Base-by-base conservation (phyloP, 1,140 invertebrate genomes). In the Chymomyza costata region DNA sequence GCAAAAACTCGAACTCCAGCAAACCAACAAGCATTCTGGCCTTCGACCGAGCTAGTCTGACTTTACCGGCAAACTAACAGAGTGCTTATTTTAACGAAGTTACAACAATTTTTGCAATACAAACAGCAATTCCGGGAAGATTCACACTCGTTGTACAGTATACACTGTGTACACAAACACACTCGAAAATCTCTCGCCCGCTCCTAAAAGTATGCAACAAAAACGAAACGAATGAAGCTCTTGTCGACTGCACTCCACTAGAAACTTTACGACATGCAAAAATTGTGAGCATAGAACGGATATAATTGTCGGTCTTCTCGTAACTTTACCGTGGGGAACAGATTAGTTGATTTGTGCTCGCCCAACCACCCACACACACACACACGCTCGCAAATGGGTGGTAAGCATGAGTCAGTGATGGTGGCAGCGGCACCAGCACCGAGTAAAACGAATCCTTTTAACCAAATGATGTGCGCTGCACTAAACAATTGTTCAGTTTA, bases 221-320 rank as follows among this genome's bases (percentile, higher is more conserved):
- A 54, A 53, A n/a, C 48, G 49, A 31, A 16, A 19, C 21, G 21
- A 25, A 25, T 43, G 21, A 17, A 43, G 43, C 38, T 41, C 44
- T 54, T 43, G 66, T 45, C 16, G 57, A 56, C 53, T 68, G 55
- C 55, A 68, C 63, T 58, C 67, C 71, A 76, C 71, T 76, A 78
- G 50, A 78, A 78, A 78, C 73, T 78, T 78, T 78, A 80, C 73
- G 73, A 78, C 73, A 78, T 78, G 73, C 73, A 78, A 78, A 78
- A 78, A 80, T 80, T 71, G 67, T 67, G 73, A 78, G 73, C 73
- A 78, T 67, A 80, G 73, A 78, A 73, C 67, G 73, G 73, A 78
- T 80, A 80, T 78, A 78, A 78, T 78, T 80, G 73, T 78, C 73
- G 73, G 73, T 78, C 73, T 78, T 78, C 73, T 80, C 73, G 66